Evolutionary conservation across 2,888 invertebrate genomes (phyloP).

Genomic region (Globia sparganii): DNA sequence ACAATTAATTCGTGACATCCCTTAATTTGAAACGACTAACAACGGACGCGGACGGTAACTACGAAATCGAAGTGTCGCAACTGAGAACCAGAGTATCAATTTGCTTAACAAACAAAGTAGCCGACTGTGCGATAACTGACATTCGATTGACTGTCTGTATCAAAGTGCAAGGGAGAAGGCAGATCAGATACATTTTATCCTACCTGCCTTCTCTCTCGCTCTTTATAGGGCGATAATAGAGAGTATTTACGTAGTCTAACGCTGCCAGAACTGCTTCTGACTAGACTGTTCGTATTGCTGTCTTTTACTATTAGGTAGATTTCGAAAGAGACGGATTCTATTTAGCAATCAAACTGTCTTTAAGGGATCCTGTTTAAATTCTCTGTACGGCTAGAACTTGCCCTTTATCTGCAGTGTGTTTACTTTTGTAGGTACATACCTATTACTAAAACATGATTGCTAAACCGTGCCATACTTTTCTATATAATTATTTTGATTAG

Average conservation of each 20-base stretch:
- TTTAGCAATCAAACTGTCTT: too few species aligned
- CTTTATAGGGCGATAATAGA: neutral
- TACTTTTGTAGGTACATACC: neutral
- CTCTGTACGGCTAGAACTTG: neutral
- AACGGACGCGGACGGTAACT: slow-evolving; percentile 3
- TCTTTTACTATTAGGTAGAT: neutral
- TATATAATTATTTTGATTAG: slow-evolving; percentile 3
- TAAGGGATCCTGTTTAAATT: neutral
- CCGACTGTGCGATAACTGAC: slow-evolving; percentile 35
- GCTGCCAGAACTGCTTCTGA: neutral
- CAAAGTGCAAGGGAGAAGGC: neutral
- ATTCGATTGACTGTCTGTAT: slow-evolving; percentile 35
- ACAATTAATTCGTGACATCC: neutral
- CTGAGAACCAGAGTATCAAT: slow-evolving; percentile 41
- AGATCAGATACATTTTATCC: neutral
- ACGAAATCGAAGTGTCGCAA: slow-evolving; percentile 44
- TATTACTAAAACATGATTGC: neutral
- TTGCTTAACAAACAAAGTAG: slow-evolving; percentile 56
- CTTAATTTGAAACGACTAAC: slow-evolving; percentile 8
- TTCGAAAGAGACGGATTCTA: neutral
- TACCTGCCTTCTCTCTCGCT: neutral
- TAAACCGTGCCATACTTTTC: slow-evolving; percentile 15
- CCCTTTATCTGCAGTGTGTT: neutral
- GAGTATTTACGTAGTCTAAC: neutral
- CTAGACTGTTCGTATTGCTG: neutral